phyloP scores from a whole-genome alignment of 2,113 vertebrate genomes.

The Ptilorrhoa leucosticta region DNA sequence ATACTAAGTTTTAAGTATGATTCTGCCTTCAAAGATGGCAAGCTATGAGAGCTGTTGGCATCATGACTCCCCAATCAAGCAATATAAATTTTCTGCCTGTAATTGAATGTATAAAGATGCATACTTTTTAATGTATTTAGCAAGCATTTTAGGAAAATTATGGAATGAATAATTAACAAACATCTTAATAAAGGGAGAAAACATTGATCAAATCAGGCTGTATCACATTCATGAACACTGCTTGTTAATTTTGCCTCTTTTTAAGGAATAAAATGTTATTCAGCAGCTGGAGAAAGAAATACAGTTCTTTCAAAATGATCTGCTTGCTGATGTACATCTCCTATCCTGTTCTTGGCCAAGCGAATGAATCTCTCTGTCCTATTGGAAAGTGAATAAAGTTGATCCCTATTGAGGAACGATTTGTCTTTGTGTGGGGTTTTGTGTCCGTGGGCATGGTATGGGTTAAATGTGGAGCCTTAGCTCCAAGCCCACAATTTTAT shows the following conservation, averaged over 20 bases:
- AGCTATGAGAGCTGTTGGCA: conserved; percentile 12
- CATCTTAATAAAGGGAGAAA: conserved; percentile 50
- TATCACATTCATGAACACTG: background rate
- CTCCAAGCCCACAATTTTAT: background rate
- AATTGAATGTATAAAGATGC: conserved; percentile 17
- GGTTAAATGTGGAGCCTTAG: background rate
- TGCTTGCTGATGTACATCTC: background rate
- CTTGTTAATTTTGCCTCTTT: background rate
- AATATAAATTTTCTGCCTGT: conserved; percentile 11
- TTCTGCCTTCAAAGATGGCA: conserved; percentile 45
- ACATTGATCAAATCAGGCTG: conserved; percentile 6
- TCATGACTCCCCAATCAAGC: conserved; percentile 23
- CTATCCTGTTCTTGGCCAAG: background rate
- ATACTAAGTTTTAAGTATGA: conserved; percentile 46
- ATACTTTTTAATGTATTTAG: background rate
- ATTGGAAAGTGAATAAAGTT: background rate
- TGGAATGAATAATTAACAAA: background rate
- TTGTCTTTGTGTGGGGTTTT: background rate
- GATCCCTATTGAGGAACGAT: background rate
- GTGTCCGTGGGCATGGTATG: accelerated
- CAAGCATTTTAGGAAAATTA: conserved; percentile 11
- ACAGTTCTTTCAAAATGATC: background rate
- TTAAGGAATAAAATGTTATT: background rate
- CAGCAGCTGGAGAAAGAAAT: background rate
- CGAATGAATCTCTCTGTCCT: background rate